Evolutionary conservation across 2,888 invertebrate species (phyloP), one percentile per base, ranked within the genome.

Genomic region (Scotopteryx bipunctaria): DNA sequence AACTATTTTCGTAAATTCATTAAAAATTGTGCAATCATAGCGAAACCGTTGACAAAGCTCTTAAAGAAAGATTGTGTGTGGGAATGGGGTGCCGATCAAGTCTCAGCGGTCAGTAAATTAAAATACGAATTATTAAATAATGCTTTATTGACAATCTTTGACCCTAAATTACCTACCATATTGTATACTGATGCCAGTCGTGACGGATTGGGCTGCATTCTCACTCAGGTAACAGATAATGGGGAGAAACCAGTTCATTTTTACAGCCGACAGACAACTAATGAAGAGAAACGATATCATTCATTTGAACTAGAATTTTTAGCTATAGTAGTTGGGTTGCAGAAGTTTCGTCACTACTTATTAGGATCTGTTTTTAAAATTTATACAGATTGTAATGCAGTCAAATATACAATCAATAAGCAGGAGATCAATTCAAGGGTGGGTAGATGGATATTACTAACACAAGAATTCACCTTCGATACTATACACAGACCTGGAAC

Each of bases 1-100:
- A 68, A 52, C 17, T 76, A 66, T 49, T 74, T 73, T 47, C 53
- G 72, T 0, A 67, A 68, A 44, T 77, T 75, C 45, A 64, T 76
- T 2, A 55, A 49, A 42, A 56, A 64, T 11, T 76, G 67, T 44
- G 68, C 73, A 0, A 5, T 55, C 1, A 17, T 72, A 3, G 64
- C 63, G 0, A 55, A 31, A n/a, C 74, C 66, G 0, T 27, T 67
- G 0, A 63, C 67, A 9, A 66, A 63, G 32, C 40, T 73, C 5
- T 42, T 68, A 16, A 61, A 59, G 31, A 67, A 67, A 21, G 57
- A 51, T 4, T 3, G n/a, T 51, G 43, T 42, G 2, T 59, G 44
- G 55, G 14, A 21, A 47, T 65, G 36, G 64, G 31, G 31, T 9
- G 1, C 9, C 1, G 9, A 3, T 1, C 55, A 64, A 1, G 32